Evolutionary conservation across 2,113 vertebrate genomes (phyloP), one percentile per base, ranked within the genome.

Genomic region (Carassius gibelio): DNA sequence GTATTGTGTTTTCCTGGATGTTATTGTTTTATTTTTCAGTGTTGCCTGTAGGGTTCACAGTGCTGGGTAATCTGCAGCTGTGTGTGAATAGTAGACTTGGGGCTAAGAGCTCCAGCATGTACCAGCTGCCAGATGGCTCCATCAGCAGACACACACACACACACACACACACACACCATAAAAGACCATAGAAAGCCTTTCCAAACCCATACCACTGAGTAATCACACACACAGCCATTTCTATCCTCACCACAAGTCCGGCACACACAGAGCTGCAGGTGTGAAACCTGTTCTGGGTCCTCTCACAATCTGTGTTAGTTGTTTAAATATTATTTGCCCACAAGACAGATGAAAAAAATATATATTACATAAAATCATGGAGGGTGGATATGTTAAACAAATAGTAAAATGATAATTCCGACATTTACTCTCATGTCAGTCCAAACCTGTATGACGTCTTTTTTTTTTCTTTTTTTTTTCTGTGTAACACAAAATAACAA

Each of bases 51-150:
- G 82, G 90, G 92, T 91, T 90, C 84, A 88, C 89, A 87, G 90
- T 88, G 84, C 80, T 91, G 90, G 85, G 90, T 89, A 90, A 90
- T 91, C 82, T 90, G 90, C 88, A 94, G 91, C 90, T 92, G 94
- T 91, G 91, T 92, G 90, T 89, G 91, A 91, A 85, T 84, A 77
- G 84, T 82, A 84, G 50, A 85, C 82, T 83, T 71, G 68, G 84
- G 84, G 90, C 77, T 83, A 79, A 86, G 88, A 85, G 89, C 38
- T 89, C 85, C 89, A 90, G 91, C 87, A 88, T 89, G 90, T 79
- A 76, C 89, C 89, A 61, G 85, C 89, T 91, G 90, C 91, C 92
- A 93, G 91, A 92, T 91, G 90, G 90, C 88, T 91, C 89, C 86
- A 88, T 89, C 86, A 90, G 86, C 86, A 64, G 72, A 76, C 62